Base-by-base conservation (phyloP, 2,797 vertebrate species). In the Rhynchonycteris naso region DNA sequence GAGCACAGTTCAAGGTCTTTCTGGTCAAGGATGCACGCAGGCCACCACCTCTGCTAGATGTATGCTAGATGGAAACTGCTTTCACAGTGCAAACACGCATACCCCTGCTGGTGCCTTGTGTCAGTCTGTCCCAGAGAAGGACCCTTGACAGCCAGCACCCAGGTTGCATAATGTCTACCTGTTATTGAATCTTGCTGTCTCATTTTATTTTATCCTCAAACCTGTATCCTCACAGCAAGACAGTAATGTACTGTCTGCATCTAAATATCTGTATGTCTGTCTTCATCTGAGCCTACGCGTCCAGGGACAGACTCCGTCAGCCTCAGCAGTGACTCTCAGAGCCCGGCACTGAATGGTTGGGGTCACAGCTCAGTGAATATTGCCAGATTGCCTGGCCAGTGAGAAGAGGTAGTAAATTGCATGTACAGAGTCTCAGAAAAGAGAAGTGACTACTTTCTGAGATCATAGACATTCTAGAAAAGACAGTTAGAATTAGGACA, bases 11-110 rank as follows among this genome's bases (percentile, higher is more conserved):
- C 8, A 2, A 24, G 43, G 16, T 33, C 47, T 18, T 50, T 43
- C 35, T 74, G 35, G 19, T 2, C 1, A 1, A 78, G 30, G 22
- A 5, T 0, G 2, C 14, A 0, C 33, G 9, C 15, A 5, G 28
- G 19, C 63, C 52, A n/a, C 52, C 10, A 8, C 8, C 43, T 43
- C 43, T 43, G 43, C 43, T n/a, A n/a, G n/a, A n/a, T n/a, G n/a
- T n/a, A 43, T 58, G 52, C 63, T 65, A 30, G 61, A 65, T 7
- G 7, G 13, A 9, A 21, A 66, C n/a, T 4, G 33, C 66, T 85
- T 58, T 35, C n/a, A 38, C 52, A 15, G 9, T 54, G 11, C 52
- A 13, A 30, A 66, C 47, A 26, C 0, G 24, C 35, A 18, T 12
- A 1, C 35, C 65, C 65, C n/a, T 35, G 19, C n/a, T 68, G 9